These are phyloP conservation scores for Myopa testacea DNA, from an alignment of 2,888 invertebrate genomes.

Conservation along the genomic window DNA sequence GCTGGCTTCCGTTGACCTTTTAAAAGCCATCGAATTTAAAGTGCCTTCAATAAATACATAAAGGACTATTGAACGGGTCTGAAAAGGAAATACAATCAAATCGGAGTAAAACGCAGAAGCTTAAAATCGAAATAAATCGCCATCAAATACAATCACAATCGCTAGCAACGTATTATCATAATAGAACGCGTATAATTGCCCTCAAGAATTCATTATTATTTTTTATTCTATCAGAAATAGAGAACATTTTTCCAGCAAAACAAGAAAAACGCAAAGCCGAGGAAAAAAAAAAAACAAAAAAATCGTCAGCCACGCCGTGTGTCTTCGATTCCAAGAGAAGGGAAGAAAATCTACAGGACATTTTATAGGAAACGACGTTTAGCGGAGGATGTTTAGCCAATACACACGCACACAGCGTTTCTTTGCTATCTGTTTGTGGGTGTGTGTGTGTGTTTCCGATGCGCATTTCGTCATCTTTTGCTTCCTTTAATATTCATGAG, in stretches of 20 bases:
- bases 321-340: not conserved
- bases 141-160: constrained; percentile 30
- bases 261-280: not conserved
- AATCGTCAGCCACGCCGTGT: not conserved
- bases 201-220: constrained; percentile 47
- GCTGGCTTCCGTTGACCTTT: too few species aligned
- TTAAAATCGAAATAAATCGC: constrained; percentile 27
- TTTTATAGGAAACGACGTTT: not conserved
- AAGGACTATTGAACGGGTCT: too few species aligned
- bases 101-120: not conserved
- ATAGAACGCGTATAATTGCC: constrained; percentile 64
- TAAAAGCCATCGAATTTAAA: too few species aligned
- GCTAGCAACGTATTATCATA: constrained; percentile 58
- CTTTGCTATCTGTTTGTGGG: not conserved
- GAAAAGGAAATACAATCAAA: not conserved
- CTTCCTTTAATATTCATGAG: constrained; percentile 61
- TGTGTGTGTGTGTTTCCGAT: constrained; percentile 9
- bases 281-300: not conserved
- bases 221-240: constrained; percentile 16
- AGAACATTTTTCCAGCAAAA: not conserved
- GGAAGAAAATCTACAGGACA: not conserved
- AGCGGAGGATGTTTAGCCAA: not conserved
- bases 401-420: not conserved
- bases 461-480: constrained; percentile 32
- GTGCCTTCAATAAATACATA: too few species aligned